These are phyloP conservation scores for Manis javanica DNA, from an alignment of 2,797 vertebrate species.

Conservation along the genomic window DNA sequence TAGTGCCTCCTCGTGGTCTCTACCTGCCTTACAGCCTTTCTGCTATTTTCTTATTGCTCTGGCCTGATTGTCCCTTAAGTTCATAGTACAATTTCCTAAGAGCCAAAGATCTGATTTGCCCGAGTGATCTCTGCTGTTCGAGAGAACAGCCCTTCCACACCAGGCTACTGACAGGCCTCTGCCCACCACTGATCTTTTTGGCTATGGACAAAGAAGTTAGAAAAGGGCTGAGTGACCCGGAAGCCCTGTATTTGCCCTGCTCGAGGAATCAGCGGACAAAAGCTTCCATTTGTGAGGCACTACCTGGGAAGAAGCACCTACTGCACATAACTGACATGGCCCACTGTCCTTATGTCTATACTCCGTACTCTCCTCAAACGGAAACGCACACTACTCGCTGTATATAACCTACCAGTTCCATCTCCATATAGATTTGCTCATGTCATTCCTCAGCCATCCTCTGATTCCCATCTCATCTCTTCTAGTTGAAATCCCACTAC, in stretches of 20 bases:
- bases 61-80: neutral
- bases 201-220: neutral
- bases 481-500: neutral
- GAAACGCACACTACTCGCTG: neutral
- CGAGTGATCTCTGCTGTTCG: neutral
- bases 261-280: neutral
- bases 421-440: neutral
- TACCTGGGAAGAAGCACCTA: neutral
- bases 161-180: neutral
- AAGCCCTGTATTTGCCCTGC: neutral
- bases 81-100: neutral
- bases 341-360: no score
- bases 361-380: neutral
- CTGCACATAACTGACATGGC: neutral
- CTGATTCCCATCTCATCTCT: neutral
- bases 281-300: neutral
- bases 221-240: neutral
- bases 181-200: neutral
- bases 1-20: neutral
- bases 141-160: neutral
- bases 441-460: neutral
- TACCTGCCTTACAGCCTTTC: neutral
- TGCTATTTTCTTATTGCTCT: neutral
- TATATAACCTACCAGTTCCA: neutral
- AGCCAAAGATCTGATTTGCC: neutral